Conservation (phyloP, 2,797 vertebrate genomes). For the Acridotheres tristis region DNA sequence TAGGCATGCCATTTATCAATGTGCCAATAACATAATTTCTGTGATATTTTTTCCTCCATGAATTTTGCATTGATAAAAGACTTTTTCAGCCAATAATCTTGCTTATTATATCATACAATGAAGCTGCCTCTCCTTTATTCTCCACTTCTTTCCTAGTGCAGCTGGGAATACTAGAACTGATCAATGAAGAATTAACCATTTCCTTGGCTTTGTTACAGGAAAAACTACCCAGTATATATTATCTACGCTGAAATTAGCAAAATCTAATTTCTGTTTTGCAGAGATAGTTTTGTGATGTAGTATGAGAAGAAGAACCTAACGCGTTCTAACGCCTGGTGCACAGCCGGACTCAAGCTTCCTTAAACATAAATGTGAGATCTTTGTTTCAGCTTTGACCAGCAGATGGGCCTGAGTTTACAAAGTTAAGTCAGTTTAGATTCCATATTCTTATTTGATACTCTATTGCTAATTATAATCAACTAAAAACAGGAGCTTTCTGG, state of each 20-base stretch:
- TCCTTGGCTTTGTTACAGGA: neutral
- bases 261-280: neutral
- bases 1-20: slow-evolving; percentile 45
- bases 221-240: neutral
- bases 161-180: neutral
- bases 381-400: neutral
- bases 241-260: neutral
- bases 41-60: slow-evolving; percentile 14
- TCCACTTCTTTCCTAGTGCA: neutral
- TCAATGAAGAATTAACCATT: neutral
- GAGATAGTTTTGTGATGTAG: neutral
- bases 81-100: slow-evolving; percentile 15
- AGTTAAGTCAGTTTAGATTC: neutral
- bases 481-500: neutral
- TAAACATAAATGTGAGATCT: neutral
- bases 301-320: neutral
- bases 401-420: neutral
- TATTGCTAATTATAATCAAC: neutral
- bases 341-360: neutral
- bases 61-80: slow-evolving; percentile 44
- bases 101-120: neutral
- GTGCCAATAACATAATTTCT: slow-evolving; percentile 42
- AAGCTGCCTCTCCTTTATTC: neutral
- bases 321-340: neutral
- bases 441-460: neutral